Conservation (phyloP, 2,888 invertebrate species). For the Cerastoderma edule region DNA sequence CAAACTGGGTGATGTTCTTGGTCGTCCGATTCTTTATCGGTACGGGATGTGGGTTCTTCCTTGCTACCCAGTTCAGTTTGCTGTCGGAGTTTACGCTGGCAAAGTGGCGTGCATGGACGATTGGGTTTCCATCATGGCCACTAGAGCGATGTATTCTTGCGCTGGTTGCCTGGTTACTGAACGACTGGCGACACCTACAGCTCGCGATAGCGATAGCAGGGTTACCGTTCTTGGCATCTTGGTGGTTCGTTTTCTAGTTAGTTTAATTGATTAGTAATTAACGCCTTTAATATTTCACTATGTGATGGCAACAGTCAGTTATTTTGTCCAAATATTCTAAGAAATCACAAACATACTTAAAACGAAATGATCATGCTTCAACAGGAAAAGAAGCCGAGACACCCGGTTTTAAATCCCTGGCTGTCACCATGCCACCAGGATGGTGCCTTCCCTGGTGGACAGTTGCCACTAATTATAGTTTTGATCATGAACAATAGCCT, state of each 20-base stretch:
- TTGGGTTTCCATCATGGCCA: constrained; percentile 54
- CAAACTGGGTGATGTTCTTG: constrained; percentile 39
- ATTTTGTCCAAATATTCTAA: too few relatives aligned
- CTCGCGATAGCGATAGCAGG: constrained; percentile 27
- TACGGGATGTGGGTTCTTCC: constrained; percentile 34
- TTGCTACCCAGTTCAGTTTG: constrained; percentile 38
- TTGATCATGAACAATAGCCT: too few relatives aligned
- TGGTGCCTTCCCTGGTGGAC: too few relatives aligned
- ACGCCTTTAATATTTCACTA: too few relatives aligned
- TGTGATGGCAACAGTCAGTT: too few relatives aligned
- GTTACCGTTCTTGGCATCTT: constrained; percentile 35
- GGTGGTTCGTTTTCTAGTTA: constrained; percentile 54
- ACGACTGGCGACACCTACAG: constrained; percentile 43
- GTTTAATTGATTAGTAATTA: not conserved
- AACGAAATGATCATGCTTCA: too few relatives aligned
- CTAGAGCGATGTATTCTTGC: constrained; percentile 32
- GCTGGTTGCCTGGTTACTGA: constrained; percentile 40
- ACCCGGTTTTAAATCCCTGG: too few relatives aligned
- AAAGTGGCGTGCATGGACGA: constrained; percentile 41
- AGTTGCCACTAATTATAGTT: too few relatives aligned
- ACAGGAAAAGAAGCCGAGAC: too few relatives aligned
- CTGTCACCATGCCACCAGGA: too few relatives aligned
- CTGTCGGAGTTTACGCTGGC: constrained; percentile 43
- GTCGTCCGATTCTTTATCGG: constrained; percentile 37
- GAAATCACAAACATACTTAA: too few relatives aligned